These are phyloP conservation scores for Centropus bengalensis DNA, from an alignment of 2,113 vertebrate genomes.

Conservation along the genomic window DNA sequence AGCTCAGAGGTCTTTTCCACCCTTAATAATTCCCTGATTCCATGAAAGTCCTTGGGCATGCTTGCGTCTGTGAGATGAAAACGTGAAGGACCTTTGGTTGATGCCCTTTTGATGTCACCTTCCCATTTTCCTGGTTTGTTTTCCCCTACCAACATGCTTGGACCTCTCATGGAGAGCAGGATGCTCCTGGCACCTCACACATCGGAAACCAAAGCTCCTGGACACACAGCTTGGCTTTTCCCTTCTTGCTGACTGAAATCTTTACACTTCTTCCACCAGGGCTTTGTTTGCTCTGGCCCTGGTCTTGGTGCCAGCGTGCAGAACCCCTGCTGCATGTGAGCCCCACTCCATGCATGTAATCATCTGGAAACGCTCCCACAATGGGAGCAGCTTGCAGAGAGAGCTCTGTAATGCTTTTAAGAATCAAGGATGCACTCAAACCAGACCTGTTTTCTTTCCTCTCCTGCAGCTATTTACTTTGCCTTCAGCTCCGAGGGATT, in stretches of 20 bases:
- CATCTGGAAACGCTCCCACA: background rate
- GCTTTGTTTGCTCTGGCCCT: background rate
- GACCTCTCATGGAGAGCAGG: accelerated
- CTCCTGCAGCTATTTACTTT: slow-evolving; percentile 45
- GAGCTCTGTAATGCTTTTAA: slow-evolving; percentile 35
- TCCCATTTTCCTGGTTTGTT: background rate
- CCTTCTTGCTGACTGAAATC: accelerated
- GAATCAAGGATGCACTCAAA: slow-evolving; percentile 46
- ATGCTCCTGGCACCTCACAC: background rate
- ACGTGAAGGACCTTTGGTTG: background rate
- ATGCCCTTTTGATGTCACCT: background rate
- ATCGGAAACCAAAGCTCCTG: background rate
- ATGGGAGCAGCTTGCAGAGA: background rate
- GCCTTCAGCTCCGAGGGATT: background rate
- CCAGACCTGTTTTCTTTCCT: background rate
- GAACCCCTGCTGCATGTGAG: background rate
- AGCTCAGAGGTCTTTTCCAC: too few relatives aligned
- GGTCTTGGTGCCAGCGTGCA: background rate
- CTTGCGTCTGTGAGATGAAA: background rate
- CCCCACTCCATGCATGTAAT: background rate
- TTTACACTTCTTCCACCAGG: background rate
- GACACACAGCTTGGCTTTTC: background rate
- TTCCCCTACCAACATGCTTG: background rate
- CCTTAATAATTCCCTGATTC: too few relatives aligned
- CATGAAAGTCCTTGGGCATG: accelerated